phyloP scores from a whole-genome alignment of 1,140 invertebrate species.

The Aphelenchoides avenae region DNA sequence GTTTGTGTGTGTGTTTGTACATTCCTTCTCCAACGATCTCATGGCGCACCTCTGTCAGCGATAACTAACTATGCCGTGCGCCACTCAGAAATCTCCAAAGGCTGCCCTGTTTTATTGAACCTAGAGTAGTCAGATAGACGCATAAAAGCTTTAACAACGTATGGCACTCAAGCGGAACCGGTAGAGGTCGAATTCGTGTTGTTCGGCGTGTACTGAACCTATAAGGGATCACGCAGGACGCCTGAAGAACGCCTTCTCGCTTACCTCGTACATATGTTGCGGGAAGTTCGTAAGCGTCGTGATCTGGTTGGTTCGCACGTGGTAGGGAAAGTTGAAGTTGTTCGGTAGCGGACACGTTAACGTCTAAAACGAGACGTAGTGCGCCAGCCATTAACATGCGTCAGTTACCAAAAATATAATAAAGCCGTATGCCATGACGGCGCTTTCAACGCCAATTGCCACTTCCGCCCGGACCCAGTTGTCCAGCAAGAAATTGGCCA shows the following conservation, averaged over 20 bases:
- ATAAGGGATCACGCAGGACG: background rate
- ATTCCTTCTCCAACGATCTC: too few species aligned
- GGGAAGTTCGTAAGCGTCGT: constrained; percentile 28
- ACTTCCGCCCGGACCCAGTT: constrained; percentile 85
- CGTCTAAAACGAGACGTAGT: constrained; percentile 65
- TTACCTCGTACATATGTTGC: constrained; percentile 39
- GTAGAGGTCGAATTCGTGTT: constrained; percentile 2
- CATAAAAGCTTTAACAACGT: too few species aligned
- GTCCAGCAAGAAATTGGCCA: constrained; percentile 76
- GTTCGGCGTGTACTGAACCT: constrained; percentile 19
- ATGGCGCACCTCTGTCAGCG: too few species aligned
- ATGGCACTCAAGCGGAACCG: too few species aligned
- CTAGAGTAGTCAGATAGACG: too few species aligned
- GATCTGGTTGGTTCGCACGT: constrained; percentile 75
- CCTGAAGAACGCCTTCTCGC: background rate
- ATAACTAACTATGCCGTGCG: too few species aligned
- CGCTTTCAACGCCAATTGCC: constrained; percentile 73
- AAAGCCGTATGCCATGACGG: constrained; percentile 74
- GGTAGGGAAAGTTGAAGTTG: constrained; percentile 75
- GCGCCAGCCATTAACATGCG: background rate
- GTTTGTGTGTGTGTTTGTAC: too few species aligned
- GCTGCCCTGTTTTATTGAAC: too few species aligned
- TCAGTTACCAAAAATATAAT: constrained; percentile 73
- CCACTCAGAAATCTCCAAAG: too few species aligned
- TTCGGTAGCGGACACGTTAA: constrained; percentile 74